These are phyloP conservation scores for Tupiocoris notatus DNA, from an alignment of 2,888 invertebrate genomes.

Conservation along the genomic window DNA sequence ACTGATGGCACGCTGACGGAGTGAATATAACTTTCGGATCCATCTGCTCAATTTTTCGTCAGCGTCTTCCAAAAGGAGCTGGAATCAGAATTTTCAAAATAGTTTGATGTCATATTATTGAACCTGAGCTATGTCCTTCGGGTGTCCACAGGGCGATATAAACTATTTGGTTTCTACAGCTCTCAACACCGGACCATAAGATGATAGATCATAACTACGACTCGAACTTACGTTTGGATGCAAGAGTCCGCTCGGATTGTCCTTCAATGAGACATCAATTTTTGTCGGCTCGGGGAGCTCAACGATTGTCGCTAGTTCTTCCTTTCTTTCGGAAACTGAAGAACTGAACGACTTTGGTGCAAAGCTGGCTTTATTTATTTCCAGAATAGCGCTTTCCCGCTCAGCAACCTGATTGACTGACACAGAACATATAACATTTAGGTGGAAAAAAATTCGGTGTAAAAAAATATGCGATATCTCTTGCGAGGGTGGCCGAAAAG, in stretches of 20 bases:
- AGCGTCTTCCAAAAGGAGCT: constrained; percentile 49
- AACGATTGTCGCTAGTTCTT: constrained; percentile 42
- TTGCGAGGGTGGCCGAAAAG: no score
- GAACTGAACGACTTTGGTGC: constrained; percentile 46
- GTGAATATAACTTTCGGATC: constrained; percentile 50
- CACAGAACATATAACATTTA: no score
- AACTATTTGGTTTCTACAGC: constrained; percentile 35
- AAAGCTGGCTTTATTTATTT: constrained; percentile 46
- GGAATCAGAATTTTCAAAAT: no score
- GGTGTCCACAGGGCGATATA: no score
- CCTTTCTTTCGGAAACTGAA: constrained; percentile 41
- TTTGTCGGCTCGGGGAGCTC: constrained; percentile 38
- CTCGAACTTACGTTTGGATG: constrained; percentile 45
- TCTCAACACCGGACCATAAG: background rate
- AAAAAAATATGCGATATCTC: no score
- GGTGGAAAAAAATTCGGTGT: no score
- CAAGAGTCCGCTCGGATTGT: constrained; percentile 45
- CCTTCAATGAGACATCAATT: constrained; percentile 34
- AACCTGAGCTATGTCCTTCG: no score
- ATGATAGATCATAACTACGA: no score
- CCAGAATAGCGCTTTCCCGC: constrained; percentile 45
- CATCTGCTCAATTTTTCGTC: constrained; percentile 50
- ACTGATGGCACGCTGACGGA: constrained; percentile 49
- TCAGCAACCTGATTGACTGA: constrained; percentile 39
- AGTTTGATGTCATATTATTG: no score